A percentile compares a stretch with the other conserved stretches of the same genome.
phyloP scores from a whole-genome alignment of 2,113 vertebrate species.

The Corythoichthys haematopterus region DNA sequence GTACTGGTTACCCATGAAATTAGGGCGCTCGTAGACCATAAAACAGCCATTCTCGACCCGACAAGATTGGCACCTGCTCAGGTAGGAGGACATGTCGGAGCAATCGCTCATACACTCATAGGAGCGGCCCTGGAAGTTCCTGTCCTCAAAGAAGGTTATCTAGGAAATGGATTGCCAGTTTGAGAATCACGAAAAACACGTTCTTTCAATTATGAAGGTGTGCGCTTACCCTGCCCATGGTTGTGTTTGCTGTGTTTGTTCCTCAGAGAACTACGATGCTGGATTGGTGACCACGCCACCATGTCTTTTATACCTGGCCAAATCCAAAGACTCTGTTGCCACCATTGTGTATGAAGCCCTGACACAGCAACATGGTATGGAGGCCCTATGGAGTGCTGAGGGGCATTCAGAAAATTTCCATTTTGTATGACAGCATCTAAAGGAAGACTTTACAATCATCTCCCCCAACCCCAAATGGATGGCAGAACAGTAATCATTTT shows the following conservation, averaged over 20 bases:
- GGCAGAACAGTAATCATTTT: background rate
- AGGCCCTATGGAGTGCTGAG: slow-evolving; percentile 7
- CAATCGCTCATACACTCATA: slow-evolving; percentile 70
- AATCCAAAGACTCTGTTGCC: slow-evolving; percentile 4
- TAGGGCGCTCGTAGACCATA: slow-evolving; percentile 66
- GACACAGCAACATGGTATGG: slow-evolving; percentile 11
- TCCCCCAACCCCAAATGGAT: too few species aligned
- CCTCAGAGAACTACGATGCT: slow-evolving; percentile 1
- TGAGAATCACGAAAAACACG: background rate
- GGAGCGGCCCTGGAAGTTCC: slow-evolving; percentile 68
- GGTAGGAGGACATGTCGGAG: slow-evolving; percentile 58
- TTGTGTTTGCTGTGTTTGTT: background rate
- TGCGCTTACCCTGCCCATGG: slow-evolving; percentile 8
- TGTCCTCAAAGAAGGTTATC: slow-evolving; percentile 71
- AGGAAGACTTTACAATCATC: background rate
- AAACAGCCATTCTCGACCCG: slow-evolving; percentile 64
- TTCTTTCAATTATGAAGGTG: background rate
- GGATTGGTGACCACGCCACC: background rate
- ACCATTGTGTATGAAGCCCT: slow-evolving; percentile 7
- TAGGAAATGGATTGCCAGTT: slow-evolving; percentile 7
- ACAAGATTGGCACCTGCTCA: slow-evolving; percentile 63
- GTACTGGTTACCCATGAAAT: slow-evolving; percentile 67
- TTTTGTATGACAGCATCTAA: background rate
- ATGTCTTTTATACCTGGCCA: slow-evolving; percentile 14
- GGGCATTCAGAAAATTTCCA: slow-evolving; percentile 1